Evolutionary conservation across 2,113 vertebrate genomes (phyloP), one percentile per base, ranked within the genome.

Genomic region (Brachyistius frenatus): DNA sequence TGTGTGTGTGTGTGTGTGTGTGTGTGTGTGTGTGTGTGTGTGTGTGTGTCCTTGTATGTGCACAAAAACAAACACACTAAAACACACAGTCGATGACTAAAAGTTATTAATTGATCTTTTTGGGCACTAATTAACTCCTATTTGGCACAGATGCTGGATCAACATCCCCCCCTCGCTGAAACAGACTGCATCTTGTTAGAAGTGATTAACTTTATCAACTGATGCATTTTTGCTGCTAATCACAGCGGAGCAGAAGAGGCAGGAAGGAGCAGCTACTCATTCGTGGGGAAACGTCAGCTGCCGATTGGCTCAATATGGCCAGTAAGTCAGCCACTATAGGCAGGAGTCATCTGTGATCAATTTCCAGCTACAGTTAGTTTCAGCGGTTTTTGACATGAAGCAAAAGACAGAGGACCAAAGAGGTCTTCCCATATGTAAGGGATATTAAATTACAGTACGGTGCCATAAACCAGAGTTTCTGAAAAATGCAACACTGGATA

Each of bases 341-440:
- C 23, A 66, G 50, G 72, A 33, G 36, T 78, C 84, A 88, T 87
- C 76, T 92, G 86, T 76, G 37, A 66, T 85, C 83, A 80, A 80
- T 89, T 86, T 85, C 61, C 67, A 77, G 65, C 61, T 61, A 55
- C 46, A 46, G 69, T 39, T 64, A 37, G 16, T 82, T 82, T 58
- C 32, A 58, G 58, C 9, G 16, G 4, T 23, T 32, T 76, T 61
- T 70, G 39, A 81, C 62, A 60, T 77, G 35, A 80, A 62, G 56
- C 64, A 70, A 52, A 60, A 4, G 16, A 58, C 52, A 5, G 55
- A 61, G 8, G 39, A 62, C 61, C 72, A 46, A 9, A 64, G 60
- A 70, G 36, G 13, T 63, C 37, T 58, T 44, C 49, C 52, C 44
- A 66, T 36, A 30, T 68, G 41, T 66, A 30, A 70, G 62, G 9